Evolutionary conservation across 2,888 invertebrate species (phyloP).

Genomic region (Iphiclides podalirius): DNA sequence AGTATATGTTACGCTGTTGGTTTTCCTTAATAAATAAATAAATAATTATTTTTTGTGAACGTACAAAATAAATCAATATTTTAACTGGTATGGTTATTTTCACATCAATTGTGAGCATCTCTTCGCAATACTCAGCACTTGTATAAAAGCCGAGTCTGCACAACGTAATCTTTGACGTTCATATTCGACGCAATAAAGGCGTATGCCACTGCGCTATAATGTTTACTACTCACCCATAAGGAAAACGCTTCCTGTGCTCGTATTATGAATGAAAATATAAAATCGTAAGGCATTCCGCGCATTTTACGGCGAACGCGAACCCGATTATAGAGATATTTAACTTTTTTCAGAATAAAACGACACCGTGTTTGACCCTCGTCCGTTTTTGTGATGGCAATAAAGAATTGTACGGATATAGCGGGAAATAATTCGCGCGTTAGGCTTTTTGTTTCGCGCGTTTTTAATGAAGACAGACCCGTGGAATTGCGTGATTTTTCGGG

Average conservation of each 20-base stretch:
- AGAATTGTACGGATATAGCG: background rate
- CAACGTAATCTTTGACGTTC: slow-evolving; percentile 31
- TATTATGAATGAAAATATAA: slow-evolving; percentile 54
- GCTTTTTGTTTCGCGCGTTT: background rate
- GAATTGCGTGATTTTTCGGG: background rate
- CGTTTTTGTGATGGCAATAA: background rate
- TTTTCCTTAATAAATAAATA: too few relatives aligned
- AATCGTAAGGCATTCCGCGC: slow-evolving; percentile 39
- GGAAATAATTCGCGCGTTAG: background rate
- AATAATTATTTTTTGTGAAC: too few relatives aligned
- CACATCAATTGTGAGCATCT: too few relatives aligned
- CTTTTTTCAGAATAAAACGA: slow-evolving; percentile 14
- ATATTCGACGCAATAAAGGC: slow-evolving; percentile 25
- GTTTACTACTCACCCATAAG: slow-evolving; percentile 41
- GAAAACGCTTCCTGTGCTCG: slow-evolving; percentile 32
- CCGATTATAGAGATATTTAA: slow-evolving; percentile 31
- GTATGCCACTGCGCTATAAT: slow-evolving; percentile 34
- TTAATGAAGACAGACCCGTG: background rate
- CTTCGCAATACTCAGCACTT: too few relatives aligned
- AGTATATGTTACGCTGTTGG: too few relatives aligned
- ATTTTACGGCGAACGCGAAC: slow-evolving; percentile 36
- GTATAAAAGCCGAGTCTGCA: slow-evolving; percentile 14
- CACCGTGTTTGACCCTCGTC: background rate
- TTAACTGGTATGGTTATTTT: too few relatives aligned
- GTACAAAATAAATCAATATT: too few relatives aligned